A percentile compares a stretch with the other conserved stretches of the same genome.
Evolutionary conservation across 2,888 invertebrate species (phyloP).

Genomic region (Athalia circularis): DNA sequence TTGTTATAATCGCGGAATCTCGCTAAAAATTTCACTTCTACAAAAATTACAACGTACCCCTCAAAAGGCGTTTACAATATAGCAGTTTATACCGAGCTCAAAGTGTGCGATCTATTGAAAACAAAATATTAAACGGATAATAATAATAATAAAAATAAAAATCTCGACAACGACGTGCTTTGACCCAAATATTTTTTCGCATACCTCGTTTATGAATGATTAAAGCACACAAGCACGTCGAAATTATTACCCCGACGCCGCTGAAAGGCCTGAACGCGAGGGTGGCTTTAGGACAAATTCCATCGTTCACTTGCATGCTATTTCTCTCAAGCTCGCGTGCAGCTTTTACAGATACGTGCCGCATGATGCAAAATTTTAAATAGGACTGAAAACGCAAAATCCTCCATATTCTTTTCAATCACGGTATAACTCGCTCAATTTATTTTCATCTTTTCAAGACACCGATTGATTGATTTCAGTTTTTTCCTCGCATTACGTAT

Average conservation of each 20-base stretch:
- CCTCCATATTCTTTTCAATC: too few relatives aligned
- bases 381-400: neutral
- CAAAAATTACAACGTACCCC: too few relatives aligned
- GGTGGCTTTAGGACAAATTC: constrained; percentile 1
- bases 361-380: too few relatives aligned
- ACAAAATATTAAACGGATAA: neutral
- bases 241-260: too few relatives aligned
- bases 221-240: neutral
- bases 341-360: neutral
- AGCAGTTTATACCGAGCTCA: neutral
- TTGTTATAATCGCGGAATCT: neutral
- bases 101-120: neutral
- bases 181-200: constrained; percentile 33
- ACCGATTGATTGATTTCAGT: too few relatives aligned
- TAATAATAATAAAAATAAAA: neutral
- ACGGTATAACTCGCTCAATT: too few relatives aligned
- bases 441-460: too few relatives aligned
- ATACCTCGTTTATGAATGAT: constrained; percentile 34
- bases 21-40: too few relatives aligned
- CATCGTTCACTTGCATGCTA: constrained; percentile 10
- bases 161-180: constrained; percentile 12
- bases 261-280: too few relatives aligned
- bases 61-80: neutral
- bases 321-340: neutral
- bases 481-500: too few relatives aligned